Evolutionary conservation across 1,140 invertebrate species (phyloP).

Genomic region (Tenebrio molitor): DNA sequence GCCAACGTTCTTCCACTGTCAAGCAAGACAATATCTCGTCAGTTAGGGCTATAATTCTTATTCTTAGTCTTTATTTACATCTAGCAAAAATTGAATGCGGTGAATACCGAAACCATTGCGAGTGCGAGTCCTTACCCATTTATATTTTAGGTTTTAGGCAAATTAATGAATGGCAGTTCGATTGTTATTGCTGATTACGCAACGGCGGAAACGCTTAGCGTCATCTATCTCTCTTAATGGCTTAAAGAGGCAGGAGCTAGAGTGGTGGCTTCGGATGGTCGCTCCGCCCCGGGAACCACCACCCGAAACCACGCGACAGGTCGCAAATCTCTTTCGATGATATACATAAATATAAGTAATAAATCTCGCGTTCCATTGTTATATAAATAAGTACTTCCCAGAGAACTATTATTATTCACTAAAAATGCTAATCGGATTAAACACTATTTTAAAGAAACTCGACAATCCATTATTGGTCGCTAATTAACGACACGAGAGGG

Average conservation of each 20-base stretch:
- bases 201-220: slow-evolving; percentile 47
- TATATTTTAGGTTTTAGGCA: slow-evolving; percentile 45
- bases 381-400: slow-evolving; percentile 58
- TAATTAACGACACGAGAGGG: slow-evolving; percentile 46
- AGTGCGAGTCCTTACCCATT: slow-evolving; percentile 43
- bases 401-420: slow-evolving; percentile 53
- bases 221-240: slow-evolving; percentile 64
- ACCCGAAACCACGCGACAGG: slow-evolving; percentile 15
- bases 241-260: slow-evolving; percentile 45
- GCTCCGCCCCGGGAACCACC: neutral
- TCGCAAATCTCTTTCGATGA: slow-evolving; percentile 61
- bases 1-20: slow-evolving; percentile 56
- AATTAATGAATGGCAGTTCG: slow-evolving; percentile 42
- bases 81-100: slow-evolving; percentile 37
- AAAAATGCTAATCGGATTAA: slow-evolving; percentile 54
- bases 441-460: slow-evolving; percentile 52
- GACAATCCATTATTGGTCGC: slow-evolving; percentile 59
- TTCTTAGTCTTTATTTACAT: slow-evolving; percentile 49
- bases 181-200: slow-evolving; percentile 44
- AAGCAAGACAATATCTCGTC: slow-evolving; percentile 56
- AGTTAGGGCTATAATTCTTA: slow-evolving; percentile 52
- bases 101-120: slow-evolving; percentile 44
- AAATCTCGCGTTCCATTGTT: slow-evolving; percentile 59
- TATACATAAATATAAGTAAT: slow-evolving; percentile 59
- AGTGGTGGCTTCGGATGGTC: slow-evolving; percentile 21